phyloP scores from a whole-genome alignment of 2,888 invertebrate genomes.

The Heliconius erato region DNA sequence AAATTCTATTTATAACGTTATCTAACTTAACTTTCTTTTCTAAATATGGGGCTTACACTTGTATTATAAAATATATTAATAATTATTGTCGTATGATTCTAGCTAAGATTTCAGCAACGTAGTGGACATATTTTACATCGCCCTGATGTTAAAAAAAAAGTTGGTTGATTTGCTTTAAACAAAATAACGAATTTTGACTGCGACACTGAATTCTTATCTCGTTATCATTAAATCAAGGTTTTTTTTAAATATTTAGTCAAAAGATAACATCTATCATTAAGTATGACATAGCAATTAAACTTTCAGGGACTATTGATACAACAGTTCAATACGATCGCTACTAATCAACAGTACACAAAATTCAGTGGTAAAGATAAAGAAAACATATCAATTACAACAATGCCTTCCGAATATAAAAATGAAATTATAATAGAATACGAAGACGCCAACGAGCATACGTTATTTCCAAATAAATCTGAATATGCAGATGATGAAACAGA shows the following conservation, averaged over 20 bases:
- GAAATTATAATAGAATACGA: conserved; percentile 80
- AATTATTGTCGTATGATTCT: background rate
- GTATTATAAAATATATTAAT: conserved; percentile 17
- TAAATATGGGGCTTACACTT: conserved; percentile 22
- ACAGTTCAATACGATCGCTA: conserved; percentile 79
- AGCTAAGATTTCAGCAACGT: conserved; percentile 19
- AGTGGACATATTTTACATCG: background rate
- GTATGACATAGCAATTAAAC: conserved; percentile 29
- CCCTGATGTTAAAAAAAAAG: background rate
- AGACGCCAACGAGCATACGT: conserved; percentile 65
- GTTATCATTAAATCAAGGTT: conserved; percentile 10
- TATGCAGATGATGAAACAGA: conserved; percentile 76
- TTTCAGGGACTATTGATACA: conserved; percentile 84
- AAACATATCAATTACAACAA: conserved; percentile 69
- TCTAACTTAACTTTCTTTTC: conserved; percentile 17
- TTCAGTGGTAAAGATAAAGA: conserved; percentile 67
- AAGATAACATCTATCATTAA: conserved; percentile 28
- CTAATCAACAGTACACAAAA: conserved; percentile 75
- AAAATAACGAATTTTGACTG: conserved; percentile 4
- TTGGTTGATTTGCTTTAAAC: background rate
- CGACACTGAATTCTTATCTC: conserved; percentile 35
- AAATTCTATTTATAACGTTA: conserved; percentile 11
- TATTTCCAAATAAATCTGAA: conserved; percentile 74
- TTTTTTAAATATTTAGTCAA: background rate
- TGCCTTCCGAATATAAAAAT: conserved; percentile 64